Percentiles rank a stretch among this genome's conserved stretches.
Conservation (phyloP, 1,140 invertebrate species). For the Aleiodes sp. region DNA sequence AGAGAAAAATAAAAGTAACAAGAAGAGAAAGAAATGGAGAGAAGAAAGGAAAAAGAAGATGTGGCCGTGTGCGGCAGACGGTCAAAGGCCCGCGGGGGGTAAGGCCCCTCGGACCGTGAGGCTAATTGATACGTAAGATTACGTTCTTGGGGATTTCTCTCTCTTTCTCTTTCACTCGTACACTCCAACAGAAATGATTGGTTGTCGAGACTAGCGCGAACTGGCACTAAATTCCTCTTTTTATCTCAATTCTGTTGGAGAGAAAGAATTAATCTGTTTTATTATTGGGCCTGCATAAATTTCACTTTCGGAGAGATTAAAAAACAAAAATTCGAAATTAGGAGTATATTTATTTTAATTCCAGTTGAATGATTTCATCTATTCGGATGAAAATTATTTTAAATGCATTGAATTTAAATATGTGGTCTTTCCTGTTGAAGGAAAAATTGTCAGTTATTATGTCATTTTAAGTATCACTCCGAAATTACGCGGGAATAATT, state of each 20-base stretch:
- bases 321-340: neutral
- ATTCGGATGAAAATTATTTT: too few species aligned
- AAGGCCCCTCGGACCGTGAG: conserved; percentile 62
- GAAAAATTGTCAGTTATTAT: too few species aligned
- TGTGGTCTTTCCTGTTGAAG: too few species aligned
- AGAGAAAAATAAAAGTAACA: conserved; percentile 17
- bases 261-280: conserved; percentile 24
- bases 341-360: neutral
- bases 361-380: neutral
- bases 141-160: conserved; percentile 49
- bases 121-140: conserved; percentile 69
- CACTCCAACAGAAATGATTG: conserved; percentile 37
- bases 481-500: too few species aligned
- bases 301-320: neutral
- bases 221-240: conserved; percentile 42
- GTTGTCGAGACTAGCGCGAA: conserved; percentile 35
- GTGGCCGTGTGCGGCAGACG: conserved; percentile 60
- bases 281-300: neutral
- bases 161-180: conserved; percentile 20
- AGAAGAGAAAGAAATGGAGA: neutral
- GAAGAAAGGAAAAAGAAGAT: conserved; percentile 45
- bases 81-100: conserved; percentile 67
- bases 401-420: too few species aligned
- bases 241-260: conserved; percentile 25
- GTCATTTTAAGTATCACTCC: too few species aligned